Conservation (phyloP, 2,888 invertebrate genomes). For the Melinaea menophilus region DNA sequence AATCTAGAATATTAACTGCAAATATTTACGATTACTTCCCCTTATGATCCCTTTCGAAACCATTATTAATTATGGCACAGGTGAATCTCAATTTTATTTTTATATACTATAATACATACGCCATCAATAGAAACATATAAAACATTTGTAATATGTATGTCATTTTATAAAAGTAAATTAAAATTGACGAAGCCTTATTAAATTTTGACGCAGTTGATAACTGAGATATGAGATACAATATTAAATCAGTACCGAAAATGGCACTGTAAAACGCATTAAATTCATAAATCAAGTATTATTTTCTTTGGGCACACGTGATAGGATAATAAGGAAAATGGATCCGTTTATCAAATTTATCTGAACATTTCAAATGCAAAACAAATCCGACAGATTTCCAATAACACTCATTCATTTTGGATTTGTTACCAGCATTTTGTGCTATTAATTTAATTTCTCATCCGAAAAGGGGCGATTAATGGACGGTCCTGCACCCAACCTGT, state of each 20-base stretch:
- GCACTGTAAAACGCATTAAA: not conserved
- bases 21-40: constrained; percentile 16
- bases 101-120: no score
- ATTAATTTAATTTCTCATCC: constrained; percentile 60
- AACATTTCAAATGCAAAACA: constrained; percentile 20
- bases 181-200: not conserved
- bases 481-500: constrained; percentile 52
- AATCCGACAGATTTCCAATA: constrained; percentile 25
- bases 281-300: constrained; percentile 6
- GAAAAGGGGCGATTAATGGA: constrained; percentile 58
- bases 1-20: constrained; percentile 23
- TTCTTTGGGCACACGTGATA: constrained; percentile 4
- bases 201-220: not conserved
- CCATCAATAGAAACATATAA: not conserved
- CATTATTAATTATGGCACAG: not conserved
- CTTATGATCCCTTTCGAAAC: not conserved
- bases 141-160: no score
- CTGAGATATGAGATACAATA: not conserved
- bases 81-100: not conserved
- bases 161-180: not conserved
- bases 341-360: constrained; percentile 4
- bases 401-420: constrained; percentile 26
- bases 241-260: constrained; percentile 2
- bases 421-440: constrained; percentile 36
- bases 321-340: constrained; percentile 6